These are phyloP conservation scores for Alouatta palliata DNA, from an alignment of 2,113 vertebrate genomes.

Conservation along the genomic window DNA sequence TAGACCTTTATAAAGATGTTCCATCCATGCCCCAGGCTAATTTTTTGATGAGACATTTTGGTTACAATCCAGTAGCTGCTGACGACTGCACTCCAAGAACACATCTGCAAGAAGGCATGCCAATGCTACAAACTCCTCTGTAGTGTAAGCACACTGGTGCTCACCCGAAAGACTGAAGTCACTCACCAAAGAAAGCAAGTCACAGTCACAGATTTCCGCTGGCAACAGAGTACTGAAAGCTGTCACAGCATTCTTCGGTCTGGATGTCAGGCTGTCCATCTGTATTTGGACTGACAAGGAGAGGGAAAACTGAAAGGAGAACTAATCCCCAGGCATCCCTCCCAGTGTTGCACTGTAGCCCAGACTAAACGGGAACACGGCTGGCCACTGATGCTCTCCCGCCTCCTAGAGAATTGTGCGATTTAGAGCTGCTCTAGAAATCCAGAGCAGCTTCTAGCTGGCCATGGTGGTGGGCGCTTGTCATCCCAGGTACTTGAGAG, in stretches of 20 bases:
- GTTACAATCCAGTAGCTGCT: slow-evolving; percentile 36
- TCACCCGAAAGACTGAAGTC: slow-evolving; percentile 30
- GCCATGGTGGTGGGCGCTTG: rapidly evolving
- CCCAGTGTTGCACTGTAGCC: background rate
- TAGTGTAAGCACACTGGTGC: background rate
- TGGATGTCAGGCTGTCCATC: background rate
- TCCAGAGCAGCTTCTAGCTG: background rate
- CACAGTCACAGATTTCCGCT: background rate
- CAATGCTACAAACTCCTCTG: background rate
- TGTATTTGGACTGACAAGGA: background rate
- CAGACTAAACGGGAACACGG: background rate
- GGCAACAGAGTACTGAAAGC: background rate
- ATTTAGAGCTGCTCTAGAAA: background rate
- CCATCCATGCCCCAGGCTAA: background rate
- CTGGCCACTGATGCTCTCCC: no score
- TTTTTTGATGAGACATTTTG: slow-evolving; percentile 42
- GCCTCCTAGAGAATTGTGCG: background rate
- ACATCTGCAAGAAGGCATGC: background rate
- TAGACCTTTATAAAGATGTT: background rate
- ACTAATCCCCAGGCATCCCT: background rate
- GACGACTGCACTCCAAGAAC: slow-evolving; percentile 6
- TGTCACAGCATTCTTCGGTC: background rate
- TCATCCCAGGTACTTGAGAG: no score
- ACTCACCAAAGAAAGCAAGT: background rate
- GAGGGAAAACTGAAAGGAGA: background rate